phyloP scores from a whole-genome alignment of 2,888 invertebrate genomes.

The Drosophila sordidula region DNA sequence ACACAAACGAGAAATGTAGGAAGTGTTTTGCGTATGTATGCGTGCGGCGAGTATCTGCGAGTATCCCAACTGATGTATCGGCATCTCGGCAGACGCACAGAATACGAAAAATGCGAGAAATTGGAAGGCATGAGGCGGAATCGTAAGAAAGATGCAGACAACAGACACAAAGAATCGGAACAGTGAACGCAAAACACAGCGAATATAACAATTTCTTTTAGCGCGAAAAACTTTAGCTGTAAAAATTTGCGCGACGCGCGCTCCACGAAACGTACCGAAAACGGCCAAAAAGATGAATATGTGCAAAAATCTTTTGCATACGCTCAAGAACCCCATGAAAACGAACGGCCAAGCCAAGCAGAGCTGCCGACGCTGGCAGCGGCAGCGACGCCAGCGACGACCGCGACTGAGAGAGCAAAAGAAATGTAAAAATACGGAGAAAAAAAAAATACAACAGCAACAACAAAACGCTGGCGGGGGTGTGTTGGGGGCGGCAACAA shows the following conservation, averaged over 20 bases:
- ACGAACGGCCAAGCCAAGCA: slow-evolving; percentile 58
- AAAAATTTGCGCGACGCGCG: slow-evolving; percentile 65
- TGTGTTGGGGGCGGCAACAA: slow-evolving; percentile 59
- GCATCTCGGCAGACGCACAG: slow-evolving; percentile 44
- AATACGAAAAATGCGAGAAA: slow-evolving; percentile 27
- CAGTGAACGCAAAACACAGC: slow-evolving; percentile 30
- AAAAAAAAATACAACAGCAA: slow-evolving; percentile 20
- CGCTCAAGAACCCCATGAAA: slow-evolving; percentile 83
- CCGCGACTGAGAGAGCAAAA: slow-evolving; percentile 53
- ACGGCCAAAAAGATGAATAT: slow-evolving; percentile 85
- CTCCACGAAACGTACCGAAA: slow-evolving; percentile 84
- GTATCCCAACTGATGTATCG: slow-evolving; percentile 58
- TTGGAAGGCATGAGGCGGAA: slow-evolving; percentile 26
- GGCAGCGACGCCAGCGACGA: slow-evolving; percentile 47
- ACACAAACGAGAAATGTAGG: slow-evolving; percentile 42
- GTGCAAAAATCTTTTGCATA: slow-evolving; percentile 85
- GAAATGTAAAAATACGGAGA: slow-evolving; percentile 52
- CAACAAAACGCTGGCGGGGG: slow-evolving; percentile 36
- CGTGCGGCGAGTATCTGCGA: slow-evolving; percentile 26
- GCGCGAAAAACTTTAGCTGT: slow-evolving; percentile 66
- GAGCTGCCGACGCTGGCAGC: slow-evolving; percentile 52
- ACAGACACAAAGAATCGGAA: slow-evolving; percentile 42
- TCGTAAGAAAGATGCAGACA: slow-evolving; percentile 37
- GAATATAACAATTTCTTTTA: slow-evolving; percentile 60
- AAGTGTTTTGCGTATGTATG: slow-evolving; percentile 37